A percentile compares a stretch with the other conserved stretches of the same genome.
Evolutionary conservation across 1,140 invertebrate species (phyloP).

Genomic region (Cardiocondyla obscurior): DNA sequence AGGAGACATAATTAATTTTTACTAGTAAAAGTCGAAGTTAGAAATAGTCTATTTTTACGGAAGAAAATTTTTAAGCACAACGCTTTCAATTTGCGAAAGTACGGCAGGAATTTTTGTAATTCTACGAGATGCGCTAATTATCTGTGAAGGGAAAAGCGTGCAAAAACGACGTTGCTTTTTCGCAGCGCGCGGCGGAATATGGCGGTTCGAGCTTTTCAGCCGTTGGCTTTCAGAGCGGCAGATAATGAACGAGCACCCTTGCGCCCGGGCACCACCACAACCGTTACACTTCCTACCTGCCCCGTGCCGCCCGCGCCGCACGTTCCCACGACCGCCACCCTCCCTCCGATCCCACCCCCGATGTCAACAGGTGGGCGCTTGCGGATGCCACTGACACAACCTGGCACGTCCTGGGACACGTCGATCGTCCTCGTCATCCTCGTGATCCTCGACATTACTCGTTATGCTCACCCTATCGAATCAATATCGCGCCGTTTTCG

Average conservation of each 20-base stretch:
- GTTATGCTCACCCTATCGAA: conserved; percentile 24
- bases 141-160: neutral
- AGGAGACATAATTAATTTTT: neutral
- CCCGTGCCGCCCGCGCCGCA: neutral
- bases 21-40: neutral
- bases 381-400: conserved; percentile 68
- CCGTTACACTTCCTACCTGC: conserved; percentile 54
- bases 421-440: conserved; percentile 61
- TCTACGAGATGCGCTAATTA: conserved; percentile 13
- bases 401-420: conserved; percentile 59
- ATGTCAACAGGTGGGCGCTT: conserved; percentile 70
- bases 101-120: neutral
- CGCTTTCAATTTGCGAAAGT: neutral
- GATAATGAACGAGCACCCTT: conserved; percentile 72
- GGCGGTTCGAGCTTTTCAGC: conserved; percentile 66
- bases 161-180: conserved; percentile 61
- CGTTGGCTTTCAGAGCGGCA: conserved; percentile 65
- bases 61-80: neutral
- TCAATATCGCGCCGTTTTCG: neutral
- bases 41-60: neutral
- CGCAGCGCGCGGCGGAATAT: conserved; percentile 53
- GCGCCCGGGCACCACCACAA: conserved; percentile 48
- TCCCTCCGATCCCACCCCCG: conserved; percentile 49
- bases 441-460: conserved; percentile 22
- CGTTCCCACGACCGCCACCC: conserved; percentile 11